These are phyloP conservation scores for Sphaerophoria rueppellii DNA, from an alignment of 2,888 invertebrate genomes.

Conservation along the genomic window DNA sequence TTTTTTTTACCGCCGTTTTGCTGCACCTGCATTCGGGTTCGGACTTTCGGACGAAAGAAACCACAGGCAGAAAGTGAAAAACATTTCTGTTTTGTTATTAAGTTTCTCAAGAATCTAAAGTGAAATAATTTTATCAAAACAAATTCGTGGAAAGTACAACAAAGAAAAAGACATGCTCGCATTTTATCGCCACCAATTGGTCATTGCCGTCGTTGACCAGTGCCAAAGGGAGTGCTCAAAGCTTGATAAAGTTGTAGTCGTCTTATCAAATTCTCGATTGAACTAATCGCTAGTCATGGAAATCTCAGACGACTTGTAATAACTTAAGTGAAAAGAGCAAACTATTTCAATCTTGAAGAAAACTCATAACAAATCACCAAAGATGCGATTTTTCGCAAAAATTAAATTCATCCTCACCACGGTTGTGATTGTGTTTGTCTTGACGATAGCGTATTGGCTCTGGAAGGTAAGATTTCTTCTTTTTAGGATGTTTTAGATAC, in stretches of 20 bases:
- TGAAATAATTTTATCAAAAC: too few relatives aligned
- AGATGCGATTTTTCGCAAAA: constrained; percentile 61
- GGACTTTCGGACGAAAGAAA: too few relatives aligned
- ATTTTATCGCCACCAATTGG: not conserved
- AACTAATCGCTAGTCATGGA: constrained; percentile 17
- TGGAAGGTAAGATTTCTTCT: constrained; percentile 33
- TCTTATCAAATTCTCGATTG: constrained; percentile 14
- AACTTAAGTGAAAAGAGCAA: constrained; percentile 11
- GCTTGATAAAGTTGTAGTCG: not conserved
- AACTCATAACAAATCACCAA: constrained; percentile 13
- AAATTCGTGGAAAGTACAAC: too few relatives aligned
- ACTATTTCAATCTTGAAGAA: not conserved
- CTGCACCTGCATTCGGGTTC: too few relatives aligned
- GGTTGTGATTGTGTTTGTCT: constrained; percentile 36
- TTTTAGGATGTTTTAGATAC: not conserved
- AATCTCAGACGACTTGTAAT: constrained; percentile 42
- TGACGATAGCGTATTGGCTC: constrained; percentile 41
- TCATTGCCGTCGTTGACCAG: not conserved
- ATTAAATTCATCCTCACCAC: constrained; percentile 51
- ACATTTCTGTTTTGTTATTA: too few relatives aligned
- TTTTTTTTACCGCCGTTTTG: too few relatives aligned
- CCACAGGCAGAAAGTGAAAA: too few relatives aligned
- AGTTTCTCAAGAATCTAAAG: too few relatives aligned
- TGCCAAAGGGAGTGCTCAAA: not conserved
- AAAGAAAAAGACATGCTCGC: not conserved